Evolutionary conservation across 2,888 invertebrate genomes (phyloP), one percentile per base, ranked within the genome.

Genomic region (Synergus laeviventris): DNA sequence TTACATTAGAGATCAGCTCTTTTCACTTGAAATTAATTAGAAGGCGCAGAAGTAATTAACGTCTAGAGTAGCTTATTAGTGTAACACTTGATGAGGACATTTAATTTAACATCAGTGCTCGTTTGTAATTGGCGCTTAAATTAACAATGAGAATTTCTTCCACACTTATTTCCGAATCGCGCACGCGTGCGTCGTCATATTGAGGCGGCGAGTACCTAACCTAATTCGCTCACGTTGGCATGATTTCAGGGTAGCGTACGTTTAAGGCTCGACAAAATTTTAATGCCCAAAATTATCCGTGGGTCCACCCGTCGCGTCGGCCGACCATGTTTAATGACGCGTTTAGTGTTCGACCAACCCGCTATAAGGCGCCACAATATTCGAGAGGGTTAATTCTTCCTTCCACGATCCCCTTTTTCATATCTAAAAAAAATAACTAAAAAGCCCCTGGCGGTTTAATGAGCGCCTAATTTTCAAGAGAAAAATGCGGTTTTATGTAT

Each of bases 391-490:
- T 70, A n/a, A n/a, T n/a, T n/a, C n/a, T 45, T 61, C 73, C 54
- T 73, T 54, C 56, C 21, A 59, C 36, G 31, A 16, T 11, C 36
- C 39, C 36, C 39, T 12, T 56, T 31, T 60, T 70, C 70, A 70
- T 73, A 38, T 31, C 49, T 2, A 64, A 64, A 79, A 74, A 76
- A 78, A 78, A 78, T 81, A 80, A 77, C 78, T 79, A 79, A 75
- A 81, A 82, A 77, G 76, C 76, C 77, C 76, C 76, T 64, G 78
- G 78, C 76, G 83, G 79, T 84, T 85, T 86, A 84, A 86, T 85
- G 84, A 84, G 83, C 82, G 84, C 79, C 85, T 84, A 86, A 86
- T 86, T 86, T 84, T 84, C 80, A 78, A 76, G 82, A 81, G 82
- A 84, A 85, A 85, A 83, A 81, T 80, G 77, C 74, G 81, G 80